Evolutionary conservation across 2,797 vertebrate species (phyloP).

Genomic region (Lophotriccus pileatus): DNA sequence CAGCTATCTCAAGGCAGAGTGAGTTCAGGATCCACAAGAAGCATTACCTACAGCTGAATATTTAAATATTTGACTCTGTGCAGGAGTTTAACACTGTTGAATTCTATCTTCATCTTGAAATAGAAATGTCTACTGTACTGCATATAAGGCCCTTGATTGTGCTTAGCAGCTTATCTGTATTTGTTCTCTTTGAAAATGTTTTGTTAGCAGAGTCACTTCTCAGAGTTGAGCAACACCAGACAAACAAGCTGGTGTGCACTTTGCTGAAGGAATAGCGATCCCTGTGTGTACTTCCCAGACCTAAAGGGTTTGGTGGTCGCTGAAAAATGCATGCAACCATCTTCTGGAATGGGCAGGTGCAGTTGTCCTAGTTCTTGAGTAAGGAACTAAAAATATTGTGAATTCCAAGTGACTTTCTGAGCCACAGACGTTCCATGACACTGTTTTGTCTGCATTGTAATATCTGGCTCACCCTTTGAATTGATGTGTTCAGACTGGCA

Average conservation of each 20-base stretch:
- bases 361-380: background rate
- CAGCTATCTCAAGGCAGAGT: background rate
- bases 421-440: rapidly evolving
- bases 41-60: background rate
- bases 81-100: background rate
- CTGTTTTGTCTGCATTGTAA: background rate
- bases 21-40: background rate
- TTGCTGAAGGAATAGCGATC: background rate
- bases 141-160: background rate
- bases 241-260: background rate
- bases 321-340: background rate
- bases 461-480: background rate
- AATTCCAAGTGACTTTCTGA: background rate
- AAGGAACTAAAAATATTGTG: background rate
- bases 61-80: background rate
- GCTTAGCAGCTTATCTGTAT: background rate
- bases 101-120: background rate
- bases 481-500: rapidly evolving
- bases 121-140: background rate
- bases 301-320: background rate
- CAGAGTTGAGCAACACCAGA: background rate
- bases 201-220: background rate
- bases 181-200: background rate
- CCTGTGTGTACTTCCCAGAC: background rate
- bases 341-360: background rate